Evolutionary conservation across 2,888 invertebrate species (phyloP).

Genomic region (Molanna angustata): DNA sequence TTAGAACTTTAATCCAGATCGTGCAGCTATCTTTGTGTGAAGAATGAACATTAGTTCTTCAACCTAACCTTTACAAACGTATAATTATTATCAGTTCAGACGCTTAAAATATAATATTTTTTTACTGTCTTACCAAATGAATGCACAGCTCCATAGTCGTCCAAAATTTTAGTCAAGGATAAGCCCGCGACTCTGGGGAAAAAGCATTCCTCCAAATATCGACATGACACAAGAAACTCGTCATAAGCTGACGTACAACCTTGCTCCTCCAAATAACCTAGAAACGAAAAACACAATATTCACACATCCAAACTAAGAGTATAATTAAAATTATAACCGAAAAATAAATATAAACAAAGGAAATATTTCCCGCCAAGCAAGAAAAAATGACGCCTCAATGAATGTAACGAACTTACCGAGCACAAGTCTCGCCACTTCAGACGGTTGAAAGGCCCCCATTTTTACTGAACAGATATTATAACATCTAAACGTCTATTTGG

Average conservation of each 20-base stretch:
- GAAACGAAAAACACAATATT: neutral
- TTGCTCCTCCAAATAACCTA: constrained; percentile 53
- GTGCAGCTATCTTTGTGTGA: no score
- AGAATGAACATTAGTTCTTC: no score
- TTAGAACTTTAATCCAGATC: no score
- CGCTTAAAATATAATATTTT: no score
- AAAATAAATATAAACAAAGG: no score
- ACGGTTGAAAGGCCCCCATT: constrained; percentile 26
- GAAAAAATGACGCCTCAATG: constrained; percentile 21
- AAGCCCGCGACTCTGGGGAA: constrained; percentile 40
- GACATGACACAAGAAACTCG: constrained; percentile 51
- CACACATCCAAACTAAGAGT: neutral
- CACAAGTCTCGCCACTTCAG: constrained; percentile 29
- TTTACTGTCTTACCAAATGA: constrained; percentile 49
- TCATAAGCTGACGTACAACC: constrained; percentile 52
- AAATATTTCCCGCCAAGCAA: constrained; percentile 27
- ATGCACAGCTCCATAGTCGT: constrained; percentile 52
- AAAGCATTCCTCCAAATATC: constrained; percentile 53
- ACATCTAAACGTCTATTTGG: no score
- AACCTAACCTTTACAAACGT: no score
- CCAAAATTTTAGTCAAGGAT: constrained; percentile 48
- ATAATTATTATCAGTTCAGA: no score
- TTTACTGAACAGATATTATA: no score
- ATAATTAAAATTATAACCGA: no score
- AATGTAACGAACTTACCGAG: constrained; percentile 26